phyloP scores from a whole-genome alignment of 2,888 invertebrate genomes.

The Amphipoea lucens region DNA sequence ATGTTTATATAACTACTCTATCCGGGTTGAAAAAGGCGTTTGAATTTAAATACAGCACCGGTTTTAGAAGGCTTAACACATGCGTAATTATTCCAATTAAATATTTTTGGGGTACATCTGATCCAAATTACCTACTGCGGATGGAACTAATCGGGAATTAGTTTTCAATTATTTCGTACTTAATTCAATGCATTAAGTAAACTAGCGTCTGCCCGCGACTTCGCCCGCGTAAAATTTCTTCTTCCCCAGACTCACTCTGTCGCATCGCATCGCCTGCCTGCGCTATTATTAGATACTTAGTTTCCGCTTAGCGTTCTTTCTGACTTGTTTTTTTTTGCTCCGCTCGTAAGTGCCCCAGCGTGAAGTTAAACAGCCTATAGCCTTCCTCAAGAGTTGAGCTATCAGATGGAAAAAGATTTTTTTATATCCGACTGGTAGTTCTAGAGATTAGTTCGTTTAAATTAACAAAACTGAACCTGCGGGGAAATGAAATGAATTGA shows the following conservation, averaged over 20 bases:
- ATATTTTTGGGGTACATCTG: not conserved
- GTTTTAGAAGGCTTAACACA: not conserved
- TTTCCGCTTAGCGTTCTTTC: not conserved
- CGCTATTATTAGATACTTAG: not conserved
- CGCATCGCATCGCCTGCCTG: too few relatives aligned
- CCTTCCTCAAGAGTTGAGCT: not conserved
- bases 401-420: not conserved
- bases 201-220: not conserved
- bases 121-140: not conserved
- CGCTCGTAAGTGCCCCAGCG: too few relatives aligned
- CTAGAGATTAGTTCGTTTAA: not conserved
- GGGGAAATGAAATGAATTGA: too few relatives aligned
- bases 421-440: not conserved
- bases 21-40: conserved; percentile 3
- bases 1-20: conserved; percentile 5
- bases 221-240: too few relatives aligned
- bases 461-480: not conserved
- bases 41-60: not conserved
- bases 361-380: too few relatives aligned
- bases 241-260: too few relatives aligned
- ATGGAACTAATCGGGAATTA: not conserved
- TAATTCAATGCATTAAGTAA: not conserved
- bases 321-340: not conserved
- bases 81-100: not conserved
- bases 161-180: conserved; percentile 13